Base-by-base conservation (phyloP, 2,888 invertebrate genomes). In the Drosophila paranaensis region DNA sequence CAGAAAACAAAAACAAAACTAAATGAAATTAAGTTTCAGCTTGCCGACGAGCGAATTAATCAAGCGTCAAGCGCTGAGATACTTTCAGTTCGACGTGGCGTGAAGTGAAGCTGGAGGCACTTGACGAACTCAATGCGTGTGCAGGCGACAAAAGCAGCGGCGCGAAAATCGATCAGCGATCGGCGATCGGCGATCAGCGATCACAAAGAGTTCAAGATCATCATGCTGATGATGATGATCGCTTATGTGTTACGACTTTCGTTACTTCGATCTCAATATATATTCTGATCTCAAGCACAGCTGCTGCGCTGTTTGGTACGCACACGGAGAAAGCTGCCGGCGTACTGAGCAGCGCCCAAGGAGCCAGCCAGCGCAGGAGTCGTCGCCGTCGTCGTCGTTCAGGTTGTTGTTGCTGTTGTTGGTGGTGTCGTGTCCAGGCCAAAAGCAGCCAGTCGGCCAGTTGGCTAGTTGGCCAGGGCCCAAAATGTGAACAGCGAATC, bases 251-350 rank as follows among this genome's bases (percentile, higher is more conserved):
- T 69, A 50, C 42, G 5, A 57, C 25, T 51, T 50, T 50, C 53
- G 39, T 71, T 65, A 46, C 43, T 55, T 48, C 64, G 62, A 5
- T 61, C 57, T 55, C 27, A 27, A 27, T 54, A 40, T 33, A 25
- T 54, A 33, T 60, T 11, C 53, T 42, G 25, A 30, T 33, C 61
- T 48, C 8, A 30, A 30, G 51, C 68, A 70, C 60, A 51, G 81
- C 83, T 60, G 65, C 69, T 85, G 85, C 88, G 85, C 68, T 48
- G 50, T 53, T 78, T 85, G 79, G 83, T 90, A 88, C 90, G 89
- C 90, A 82, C 84, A 75, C 89, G 83, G 82, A 88, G 86, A 90
- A 90, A 91, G 90, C 82, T 85, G 90, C 79, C 84, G 82, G 89
- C 83, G 83, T 87, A 91, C 91, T 91, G 90, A 88, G 82, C 76